A percentile compares a stretch with the other conserved stretches of the same genome.
These are phyloP conservation scores for Ophion costatus DNA, from an alignment of 2,888 invertebrate genomes.

Conservation along the genomic window DNA sequence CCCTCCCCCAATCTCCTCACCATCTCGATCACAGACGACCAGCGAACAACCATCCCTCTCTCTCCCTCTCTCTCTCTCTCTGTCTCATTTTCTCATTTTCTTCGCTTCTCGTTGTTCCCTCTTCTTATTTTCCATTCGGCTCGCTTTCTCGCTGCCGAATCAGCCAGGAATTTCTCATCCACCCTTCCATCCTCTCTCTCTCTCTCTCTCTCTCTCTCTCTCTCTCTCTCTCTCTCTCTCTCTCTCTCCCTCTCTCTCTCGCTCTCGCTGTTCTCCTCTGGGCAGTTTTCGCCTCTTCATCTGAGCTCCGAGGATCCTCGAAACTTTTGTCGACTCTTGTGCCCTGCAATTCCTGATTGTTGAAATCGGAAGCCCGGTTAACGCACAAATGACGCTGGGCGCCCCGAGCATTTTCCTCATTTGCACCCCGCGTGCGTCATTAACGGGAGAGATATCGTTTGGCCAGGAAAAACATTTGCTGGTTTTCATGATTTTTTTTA, in stretches of 20 bases:
- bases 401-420: not conserved
- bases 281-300: constrained; percentile 44
- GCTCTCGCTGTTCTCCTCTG: constrained; percentile 23
- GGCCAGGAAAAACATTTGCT: too few relatives aligned
- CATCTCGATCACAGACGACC: constrained; percentile 21
- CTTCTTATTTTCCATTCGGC: constrained; percentile 72
- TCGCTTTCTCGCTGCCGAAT: constrained; percentile 72
- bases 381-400: constrained; percentile 14
- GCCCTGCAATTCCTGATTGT: constrained; percentile 20
- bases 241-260: not conserved
- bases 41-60: constrained; percentile 70
- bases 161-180: constrained; percentile 72
- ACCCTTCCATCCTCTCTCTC: constrained; percentile 34
- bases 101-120: constrained; percentile 65
- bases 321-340: constrained; percentile 47
- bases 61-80: too few relatives aligned
- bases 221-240: too few relatives aligned
- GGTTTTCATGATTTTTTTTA: too few relatives aligned
- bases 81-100: constrained; percentile 60
- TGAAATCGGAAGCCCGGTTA: constrained; percentile 24
- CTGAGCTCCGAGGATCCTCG: constrained; percentile 44
- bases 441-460: too few relatives aligned
- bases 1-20: constrained; percentile 65
- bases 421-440: not conserved
- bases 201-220: constrained; percentile 16